A percentile compares a stretch with the other conserved stretches of the same genome.
phyloP scores from a whole-genome alignment of 1,140 invertebrate species.

The Drosophila obscura region DNA sequence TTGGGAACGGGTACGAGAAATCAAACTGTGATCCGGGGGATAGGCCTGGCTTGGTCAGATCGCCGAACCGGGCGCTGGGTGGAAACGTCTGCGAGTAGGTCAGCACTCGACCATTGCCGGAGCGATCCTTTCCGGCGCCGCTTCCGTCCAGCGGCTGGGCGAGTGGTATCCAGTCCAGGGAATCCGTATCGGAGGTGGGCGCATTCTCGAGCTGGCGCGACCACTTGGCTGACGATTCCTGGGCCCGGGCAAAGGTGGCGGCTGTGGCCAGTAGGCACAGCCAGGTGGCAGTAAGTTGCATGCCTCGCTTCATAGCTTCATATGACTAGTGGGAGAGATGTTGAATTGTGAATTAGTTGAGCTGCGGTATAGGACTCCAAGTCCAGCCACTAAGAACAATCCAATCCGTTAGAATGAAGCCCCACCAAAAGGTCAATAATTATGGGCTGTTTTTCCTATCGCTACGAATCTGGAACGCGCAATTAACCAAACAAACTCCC shows the following conservation, averaged over 20 bases:
- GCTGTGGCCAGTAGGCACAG: slow-evolving; percentile 53
- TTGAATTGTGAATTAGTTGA: neutral
- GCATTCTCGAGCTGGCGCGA: slow-evolving; percentile 74
- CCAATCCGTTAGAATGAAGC: neutral
- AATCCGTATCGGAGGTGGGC: slow-evolving; percentile 50
- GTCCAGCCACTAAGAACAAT: neutral
- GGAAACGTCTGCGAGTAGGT: slow-evolving; percentile 81
- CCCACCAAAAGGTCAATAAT: no score
- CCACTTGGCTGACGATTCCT: slow-evolving; percentile 71
- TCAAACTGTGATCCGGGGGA: slow-evolving; percentile 54
- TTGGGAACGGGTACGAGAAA: slow-evolving; percentile 74
- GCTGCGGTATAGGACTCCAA: neutral
- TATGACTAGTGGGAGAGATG: slow-evolving; percentile 47
- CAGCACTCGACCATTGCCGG: slow-evolving; percentile 72
- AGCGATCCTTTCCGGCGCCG: slow-evolving; percentile 69
- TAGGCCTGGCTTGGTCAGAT: slow-evolving; percentile 54
- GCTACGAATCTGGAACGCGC: no score
- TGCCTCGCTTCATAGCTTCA: slow-evolving; percentile 67
- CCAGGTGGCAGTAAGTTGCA: slow-evolving; percentile 66
- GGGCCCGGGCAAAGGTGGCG: slow-evolving; percentile 38
- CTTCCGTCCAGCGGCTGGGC: slow-evolving; percentile 68
- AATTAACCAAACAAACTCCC: no score
- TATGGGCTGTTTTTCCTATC: no score
- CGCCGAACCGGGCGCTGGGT: slow-evolving; percentile 69
- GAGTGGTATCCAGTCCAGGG: slow-evolving; percentile 76